phyloP scores from a whole-genome alignment of 2,888 invertebrate genomes.

The Idaea dimidiata region DNA sequence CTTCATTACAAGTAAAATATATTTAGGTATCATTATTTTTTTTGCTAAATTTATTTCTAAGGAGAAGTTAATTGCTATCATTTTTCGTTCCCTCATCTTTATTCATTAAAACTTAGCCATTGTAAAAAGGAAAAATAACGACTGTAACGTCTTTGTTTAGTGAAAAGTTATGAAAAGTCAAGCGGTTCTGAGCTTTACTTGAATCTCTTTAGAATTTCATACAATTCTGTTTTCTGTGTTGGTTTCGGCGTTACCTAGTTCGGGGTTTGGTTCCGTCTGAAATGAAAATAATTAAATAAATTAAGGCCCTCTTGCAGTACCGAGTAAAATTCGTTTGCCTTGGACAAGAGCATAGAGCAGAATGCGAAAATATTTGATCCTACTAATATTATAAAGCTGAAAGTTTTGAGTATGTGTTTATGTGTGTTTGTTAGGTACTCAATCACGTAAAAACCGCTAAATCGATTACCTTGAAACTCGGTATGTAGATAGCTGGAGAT shows the following conservation, averaged over 20 bases:
- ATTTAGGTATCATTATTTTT: background rate
- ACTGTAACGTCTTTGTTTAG: background rate
- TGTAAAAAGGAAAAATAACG: conserved; percentile 6
- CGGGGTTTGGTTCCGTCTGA: background rate
- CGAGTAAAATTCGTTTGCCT: too few species aligned
- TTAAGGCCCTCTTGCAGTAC: too few species aligned
- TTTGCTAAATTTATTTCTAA: conserved; percentile 8
- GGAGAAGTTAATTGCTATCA: background rate
- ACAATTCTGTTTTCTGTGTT: background rate
- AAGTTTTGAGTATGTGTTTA: too few species aligned
- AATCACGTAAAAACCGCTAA: too few species aligned
- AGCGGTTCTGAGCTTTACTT: background rate
- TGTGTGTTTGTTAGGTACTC: too few species aligned
- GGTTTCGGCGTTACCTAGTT: background rate
- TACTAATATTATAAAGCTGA: too few species aligned
- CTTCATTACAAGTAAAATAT: too few species aligned
- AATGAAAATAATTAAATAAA: background rate
- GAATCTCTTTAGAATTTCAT: background rate
- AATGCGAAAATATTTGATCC: too few species aligned
- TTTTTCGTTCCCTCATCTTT: conserved; percentile 7
- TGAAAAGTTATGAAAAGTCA: background rate
- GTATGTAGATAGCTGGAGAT: too few species aligned
- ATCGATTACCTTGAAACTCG: too few species aligned
- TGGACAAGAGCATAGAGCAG: too few species aligned
- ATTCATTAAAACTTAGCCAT: conserved; percentile 8